Conservation (phyloP, 2,797 vertebrate genomes). For the Helarctos malayanus region DNA sequence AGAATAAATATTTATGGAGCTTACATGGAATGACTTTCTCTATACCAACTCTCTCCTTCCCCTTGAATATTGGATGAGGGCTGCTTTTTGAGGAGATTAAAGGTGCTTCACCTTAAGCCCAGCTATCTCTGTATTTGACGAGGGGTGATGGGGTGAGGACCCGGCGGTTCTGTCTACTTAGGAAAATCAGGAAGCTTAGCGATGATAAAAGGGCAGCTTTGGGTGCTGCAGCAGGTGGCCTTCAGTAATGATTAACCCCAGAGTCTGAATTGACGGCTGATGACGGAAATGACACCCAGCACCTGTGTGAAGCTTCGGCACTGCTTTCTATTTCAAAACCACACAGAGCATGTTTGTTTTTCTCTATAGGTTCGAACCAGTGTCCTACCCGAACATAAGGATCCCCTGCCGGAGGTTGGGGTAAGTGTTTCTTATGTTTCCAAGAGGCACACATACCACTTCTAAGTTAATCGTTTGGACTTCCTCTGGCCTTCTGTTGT, state of each 20-base stretch:
- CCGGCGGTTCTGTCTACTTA: neutral
- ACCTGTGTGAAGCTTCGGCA: neutral
- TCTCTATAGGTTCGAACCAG: constrained; percentile 86
- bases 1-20: neutral
- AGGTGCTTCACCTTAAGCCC: neutral
- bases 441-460: neutral
- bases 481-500: constrained; percentile 15
- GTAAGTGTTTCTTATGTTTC: constrained; percentile 84
- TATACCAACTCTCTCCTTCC: neutral
- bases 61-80: neutral
- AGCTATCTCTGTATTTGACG: neutral
- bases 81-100: constrained; percentile 16
- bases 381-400: constrained; percentile 87
- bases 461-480: constrained; percentile 13
- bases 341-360: constrained; percentile 63
- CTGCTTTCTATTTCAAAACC: neutral
- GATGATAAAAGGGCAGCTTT: neutral
- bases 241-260: constrained; percentile 70
- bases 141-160: neutral
- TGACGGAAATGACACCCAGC: neutral
- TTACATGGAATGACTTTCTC: neutral
- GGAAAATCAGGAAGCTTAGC: neutral
- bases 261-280: neutral
- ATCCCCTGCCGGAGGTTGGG: constrained; percentile 87
- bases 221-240: neutral